Evolutionary conservation across 2,888 invertebrate genomes (phyloP), one percentile per base, ranked within the genome.

Genomic region (Gandaritis pyraliata): DNA sequence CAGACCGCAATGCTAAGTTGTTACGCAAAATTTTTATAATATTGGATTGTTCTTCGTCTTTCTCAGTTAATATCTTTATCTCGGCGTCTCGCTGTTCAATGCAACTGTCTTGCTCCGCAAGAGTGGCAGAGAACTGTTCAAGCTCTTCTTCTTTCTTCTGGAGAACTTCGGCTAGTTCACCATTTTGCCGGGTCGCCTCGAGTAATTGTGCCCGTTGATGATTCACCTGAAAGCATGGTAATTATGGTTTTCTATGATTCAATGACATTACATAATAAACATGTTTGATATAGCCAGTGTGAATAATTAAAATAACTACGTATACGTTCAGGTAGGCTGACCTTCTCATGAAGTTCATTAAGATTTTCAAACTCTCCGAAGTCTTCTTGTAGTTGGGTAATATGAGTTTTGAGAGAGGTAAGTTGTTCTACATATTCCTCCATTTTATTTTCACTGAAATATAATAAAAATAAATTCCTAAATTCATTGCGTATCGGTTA

Each of bases 11-110:
- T 72, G 87, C 88, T 53, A 90, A 71, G 69, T 87, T 86, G 57
- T 82, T 83, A 53, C 81, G 74, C 48, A 90, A 68, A 39, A 86
- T 73, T 72, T 85, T 82, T 48, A 88, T 86, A 48, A 87, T 84
- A 61, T 86, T 87, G 5, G 72, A 70, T 60, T 90, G 87, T 70
- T 91, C 87, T 63, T 85, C 83, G 66, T 87, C 85, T 62, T 88
- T 88, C 30, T 79, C 78, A n/a, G 83, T 75, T 16, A 90, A 64
- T 65, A 80, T 82, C 66, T 86, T 83, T 39, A 90, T 80, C 1
- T 85, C 49, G 23, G 60, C 72, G 23, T 87, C 81, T 61, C 80
- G 81, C 68, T 88, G 77, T 52, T 84, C 73, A 57, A 90, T 60
- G 18, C 75, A 45, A 13, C 73, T 68, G 58, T 82, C 82, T 63